Evolutionary conservation across 1,140 invertebrate genomes (phyloP).

Genomic region (Drosophila watanabei): DNA sequence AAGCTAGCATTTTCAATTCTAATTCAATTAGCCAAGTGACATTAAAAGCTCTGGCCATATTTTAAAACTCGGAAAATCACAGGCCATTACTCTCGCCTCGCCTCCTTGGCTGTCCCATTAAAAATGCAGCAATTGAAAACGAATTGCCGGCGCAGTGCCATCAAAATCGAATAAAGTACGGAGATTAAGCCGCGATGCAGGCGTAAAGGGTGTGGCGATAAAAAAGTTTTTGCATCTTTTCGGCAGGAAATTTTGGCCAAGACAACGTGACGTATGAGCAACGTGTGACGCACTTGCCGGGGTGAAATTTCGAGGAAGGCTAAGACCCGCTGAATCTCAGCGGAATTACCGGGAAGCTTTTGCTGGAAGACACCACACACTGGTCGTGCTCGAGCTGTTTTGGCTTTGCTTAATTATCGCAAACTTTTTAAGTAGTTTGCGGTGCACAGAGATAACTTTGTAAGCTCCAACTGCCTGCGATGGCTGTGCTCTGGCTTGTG

Average conservation of each 20-base stretch:
- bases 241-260: not conserved
- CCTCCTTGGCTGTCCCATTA: slow-evolving; percentile 47
- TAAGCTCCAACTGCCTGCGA: slow-evolving; percentile 36
- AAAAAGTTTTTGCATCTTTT: slow-evolving; percentile 40
- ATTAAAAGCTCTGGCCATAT: slow-evolving; percentile 16
- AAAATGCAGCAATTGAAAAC: slow-evolving; percentile 81
- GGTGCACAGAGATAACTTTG: slow-evolving; percentile 66
- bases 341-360: slow-evolving; percentile 7
- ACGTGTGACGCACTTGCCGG: slow-evolving; percentile 41
- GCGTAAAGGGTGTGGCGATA: slow-evolving; percentile 9
- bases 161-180: slow-evolving; percentile 74
- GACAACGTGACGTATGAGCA: slow-evolving; percentile 70
- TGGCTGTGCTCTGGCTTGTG: slow-evolving; percentile 42
- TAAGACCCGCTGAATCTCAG: slow-evolving; percentile 22
- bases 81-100: slow-evolving; percentile 9
- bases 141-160: slow-evolving; percentile 65
- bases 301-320: not conserved
- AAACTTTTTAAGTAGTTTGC: slow-evolving; percentile 83
- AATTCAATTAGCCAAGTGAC: slow-evolving; percentile 19
- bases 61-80: slow-evolving; percentile 31
- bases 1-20: not conserved
- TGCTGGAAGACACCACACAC: not conserved
- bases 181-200: slow-evolving; percentile 58
- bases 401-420: slow-evolving; percentile 79
- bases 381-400: slow-evolving; percentile 58